Base-by-base conservation (phyloP, 2,888 invertebrate species). In the Netelia melanura region DNA sequence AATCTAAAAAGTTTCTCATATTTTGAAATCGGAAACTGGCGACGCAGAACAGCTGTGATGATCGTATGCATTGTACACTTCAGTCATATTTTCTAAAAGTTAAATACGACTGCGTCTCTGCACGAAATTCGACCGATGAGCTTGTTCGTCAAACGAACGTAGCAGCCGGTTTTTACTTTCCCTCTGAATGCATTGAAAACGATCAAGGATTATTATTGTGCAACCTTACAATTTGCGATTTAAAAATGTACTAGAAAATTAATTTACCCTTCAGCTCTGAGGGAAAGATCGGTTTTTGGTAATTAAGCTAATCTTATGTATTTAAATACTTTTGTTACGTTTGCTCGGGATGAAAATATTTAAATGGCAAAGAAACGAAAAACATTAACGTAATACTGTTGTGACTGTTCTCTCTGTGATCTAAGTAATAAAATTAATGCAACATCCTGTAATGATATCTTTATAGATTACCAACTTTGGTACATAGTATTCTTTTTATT, bases 391-490 rank as follows among this genome's bases (percentile, higher is more conserved):
- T 79, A 79, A 65, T 54, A 82, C 38, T 70, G 83, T 86, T 86
- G 86, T 85, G 86, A 87, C 82, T 87, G 79, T 88, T 77, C 71
- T 88, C 67, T 81, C 86, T 88, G 88, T 88, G 87, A 87, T 88
- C 74, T 70, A 77, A 74, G 65, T 65, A 65, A 10, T 61, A 78
- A 83, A 84, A 72, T 61, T 17, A 81, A 77, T 70, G 44, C 56
- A 76, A 76, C 68, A 38, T 79, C 61, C 71, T 56, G 52, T 65
- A 61, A 64, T 52, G 21, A 14, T 74, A 74, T 48, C 30, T 67
- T 71, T 58, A 25, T 6, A 3, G 14, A 11, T 62, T 43, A 52
- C 30, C 23, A 52, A 23, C 14, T 44, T 77, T 64, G 65, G 72
- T 62, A 44, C 64, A 65, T 72, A 44, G 43, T 54, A 64, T 64